A percentile compares a stretch with the other conserved stretches of the same genome.
These are phyloP conservation scores for Chelonus formosanus DNA, from an alignment of 2,888 invertebrate species.

Conservation along the genomic window DNA sequence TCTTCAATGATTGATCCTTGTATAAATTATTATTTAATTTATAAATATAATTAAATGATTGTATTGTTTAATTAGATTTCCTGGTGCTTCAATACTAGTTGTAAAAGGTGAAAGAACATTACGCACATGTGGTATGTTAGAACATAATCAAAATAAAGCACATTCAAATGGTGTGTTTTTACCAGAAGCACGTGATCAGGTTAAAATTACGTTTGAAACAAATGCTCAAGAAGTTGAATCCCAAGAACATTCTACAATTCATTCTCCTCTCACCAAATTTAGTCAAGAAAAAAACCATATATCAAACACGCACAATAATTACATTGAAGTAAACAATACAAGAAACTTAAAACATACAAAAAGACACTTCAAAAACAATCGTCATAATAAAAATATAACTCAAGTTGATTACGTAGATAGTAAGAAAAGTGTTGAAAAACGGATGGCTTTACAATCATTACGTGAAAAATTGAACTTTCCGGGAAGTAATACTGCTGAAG, in stretches of 20 bases:
- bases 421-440: conserved; percentile 44
- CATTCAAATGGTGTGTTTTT: conserved; percentile 63
- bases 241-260: conserved; percentile 41
- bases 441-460: conserved; percentile 53
- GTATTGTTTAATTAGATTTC: conserved; percentile 57
- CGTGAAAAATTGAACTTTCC: conserved; percentile 42
- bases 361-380: conserved; percentile 38
- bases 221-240: conserved; percentile 66
- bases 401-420: conserved; percentile 41
- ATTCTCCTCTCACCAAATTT: conserved; percentile 17
- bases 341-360: conserved; percentile 42
- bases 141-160: conserved; percentile 74
- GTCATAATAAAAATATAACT: neutral
- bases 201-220: conserved; percentile 71
- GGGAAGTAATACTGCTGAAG: conserved; percentile 23
- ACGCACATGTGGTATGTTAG: conserved; percentile 80
- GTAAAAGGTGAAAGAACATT: conserved; percentile 82
- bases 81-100: conserved; percentile 82
- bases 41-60: too few species aligned
- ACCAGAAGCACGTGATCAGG: conserved; percentile 71
- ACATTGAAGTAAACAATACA: neutral
- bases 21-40: too few species aligned
- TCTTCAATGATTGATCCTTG: too few species aligned
- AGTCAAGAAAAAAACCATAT: neutral
- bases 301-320: neutral